These are phyloP conservation scores for human (Homo sapiens) DNA, from an alignment of 2,113 vertebrate genomes.

Conservation along the genomic window DNA sequence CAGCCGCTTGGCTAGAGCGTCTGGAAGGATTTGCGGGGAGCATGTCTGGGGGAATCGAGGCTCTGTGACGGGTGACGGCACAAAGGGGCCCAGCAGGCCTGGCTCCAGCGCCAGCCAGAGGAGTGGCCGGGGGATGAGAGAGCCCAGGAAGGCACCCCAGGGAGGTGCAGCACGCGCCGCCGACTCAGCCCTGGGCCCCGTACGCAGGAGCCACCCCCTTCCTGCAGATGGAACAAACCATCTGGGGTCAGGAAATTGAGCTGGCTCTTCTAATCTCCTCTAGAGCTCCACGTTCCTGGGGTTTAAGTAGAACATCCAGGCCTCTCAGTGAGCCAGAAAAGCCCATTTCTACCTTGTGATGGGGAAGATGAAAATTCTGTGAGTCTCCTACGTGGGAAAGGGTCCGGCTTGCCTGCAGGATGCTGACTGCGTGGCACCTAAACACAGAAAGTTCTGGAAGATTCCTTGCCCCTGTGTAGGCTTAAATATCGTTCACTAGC, in stretches of 20 bases:
- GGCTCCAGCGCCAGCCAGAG: background rate
- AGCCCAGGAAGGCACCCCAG: background rate
- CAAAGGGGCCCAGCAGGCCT: background rate
- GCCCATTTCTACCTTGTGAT: background rate
- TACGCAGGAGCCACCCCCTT: background rate
- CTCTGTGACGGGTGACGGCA: rapidly evolving
- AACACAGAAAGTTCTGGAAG: background rate
- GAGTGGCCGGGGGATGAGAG: rapidly evolving
- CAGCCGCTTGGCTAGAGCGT: rapidly evolving
- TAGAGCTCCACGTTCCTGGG: background rate
- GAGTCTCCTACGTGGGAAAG: background rate
- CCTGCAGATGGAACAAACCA: background rate
- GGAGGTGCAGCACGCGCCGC: no score
- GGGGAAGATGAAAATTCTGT: background rate
- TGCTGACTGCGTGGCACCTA: rapidly evolving
- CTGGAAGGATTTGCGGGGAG: background rate
- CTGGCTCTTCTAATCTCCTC: background rate
- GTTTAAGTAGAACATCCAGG: background rate
- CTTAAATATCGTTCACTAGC: rapidly evolving
- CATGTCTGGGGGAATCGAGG: background rate
- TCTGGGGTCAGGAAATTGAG: constrained; percentile 8
- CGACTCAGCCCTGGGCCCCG: no score
- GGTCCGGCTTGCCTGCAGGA: background rate
- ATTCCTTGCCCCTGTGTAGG: no score
- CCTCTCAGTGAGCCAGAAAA: background rate